These are phyloP conservation scores for Aradus depressus DNA, from an alignment of 2,888 invertebrate genomes.

Conservation along the genomic window DNA sequence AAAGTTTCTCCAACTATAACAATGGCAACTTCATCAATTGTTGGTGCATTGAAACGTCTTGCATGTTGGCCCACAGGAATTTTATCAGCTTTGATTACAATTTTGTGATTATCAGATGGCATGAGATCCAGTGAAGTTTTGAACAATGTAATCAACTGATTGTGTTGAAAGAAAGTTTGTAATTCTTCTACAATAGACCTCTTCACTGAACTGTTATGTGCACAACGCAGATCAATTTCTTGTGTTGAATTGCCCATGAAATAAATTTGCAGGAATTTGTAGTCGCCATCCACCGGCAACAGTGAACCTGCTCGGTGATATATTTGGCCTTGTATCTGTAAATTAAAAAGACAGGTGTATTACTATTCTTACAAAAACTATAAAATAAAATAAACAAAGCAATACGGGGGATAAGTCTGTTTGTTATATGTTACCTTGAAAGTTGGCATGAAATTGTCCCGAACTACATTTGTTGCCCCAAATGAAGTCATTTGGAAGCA, in stretches of 20 bases:
- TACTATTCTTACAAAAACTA: conserved; percentile 7
- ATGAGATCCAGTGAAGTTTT: conserved; percentile 31
- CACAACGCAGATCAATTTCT: conserved; percentile 25
- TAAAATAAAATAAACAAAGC: conserved; percentile 2
- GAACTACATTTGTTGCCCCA: conserved; percentile 18
- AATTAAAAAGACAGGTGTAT: conserved; percentile 1
- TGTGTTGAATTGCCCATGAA: conserved; percentile 25
- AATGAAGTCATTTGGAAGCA: conserved; percentile 26
- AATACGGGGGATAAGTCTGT: too few relatives aligned
- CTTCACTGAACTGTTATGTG: conserved; percentile 18
- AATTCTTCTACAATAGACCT: conserved; percentile 16
- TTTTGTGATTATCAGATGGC: conserved; percentile 32
- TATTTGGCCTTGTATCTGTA: conserved; percentile 25
- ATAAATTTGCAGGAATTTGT: conserved; percentile 28
- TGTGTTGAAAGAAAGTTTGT: conserved; percentile 24
- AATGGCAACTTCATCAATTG: conserved; percentile 31
- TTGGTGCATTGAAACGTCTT: conserved; percentile 32
- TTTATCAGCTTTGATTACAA: conserved; percentile 33
- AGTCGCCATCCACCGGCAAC: conserved; percentile 22
- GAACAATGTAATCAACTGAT: conserved; percentile 32
- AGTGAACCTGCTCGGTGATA: conserved; percentile 26
- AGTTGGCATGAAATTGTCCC: conserved; percentile 12
- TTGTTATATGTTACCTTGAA: conserved; percentile 10
- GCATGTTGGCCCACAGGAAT: conserved; percentile 31
- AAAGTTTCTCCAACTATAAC: conserved; percentile 31